These are phyloP conservation scores for Peromyscus californicus DNA, from an alignment of 2,113 vertebrate genomes.

Conservation along the genomic window DNA sequence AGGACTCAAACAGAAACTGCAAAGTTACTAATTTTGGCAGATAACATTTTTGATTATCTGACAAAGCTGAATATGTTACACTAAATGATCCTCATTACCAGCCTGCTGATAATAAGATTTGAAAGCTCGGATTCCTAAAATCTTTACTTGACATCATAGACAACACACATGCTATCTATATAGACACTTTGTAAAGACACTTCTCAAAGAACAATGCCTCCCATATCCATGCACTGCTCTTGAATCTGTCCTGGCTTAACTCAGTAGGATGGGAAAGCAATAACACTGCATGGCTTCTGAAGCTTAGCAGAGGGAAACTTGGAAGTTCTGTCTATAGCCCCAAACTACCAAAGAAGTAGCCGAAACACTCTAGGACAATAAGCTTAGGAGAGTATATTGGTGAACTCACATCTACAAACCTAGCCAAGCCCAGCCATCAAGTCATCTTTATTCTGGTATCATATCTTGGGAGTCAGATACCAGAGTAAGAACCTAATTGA, in stretches of 20 bases:
- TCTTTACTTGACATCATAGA: neutral
- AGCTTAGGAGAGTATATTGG: neutral
- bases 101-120: neutral
- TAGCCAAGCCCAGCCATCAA: neutral
- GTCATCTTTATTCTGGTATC: neutral
- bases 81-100: neutral
- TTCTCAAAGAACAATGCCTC: neutral
- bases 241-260: neutral
- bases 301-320: neutral
- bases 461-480: no score
- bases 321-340: neutral
- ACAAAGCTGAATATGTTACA: neutral
- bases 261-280: neutral
- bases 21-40: neutral
- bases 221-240: neutral
- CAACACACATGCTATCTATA: neutral
- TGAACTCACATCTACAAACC: neutral
- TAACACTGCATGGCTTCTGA: neutral
- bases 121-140: neutral
- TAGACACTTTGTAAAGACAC: neutral
- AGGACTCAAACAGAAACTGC: neutral
- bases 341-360: neutral
- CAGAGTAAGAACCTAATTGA: no score
- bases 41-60: neutral
- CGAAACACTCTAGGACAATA: fast-evolving